These are phyloP conservation scores for Macrocentrus cingulum DNA, from an alignment of 1,140 invertebrate genomes.

Conservation along the genomic window DNA sequence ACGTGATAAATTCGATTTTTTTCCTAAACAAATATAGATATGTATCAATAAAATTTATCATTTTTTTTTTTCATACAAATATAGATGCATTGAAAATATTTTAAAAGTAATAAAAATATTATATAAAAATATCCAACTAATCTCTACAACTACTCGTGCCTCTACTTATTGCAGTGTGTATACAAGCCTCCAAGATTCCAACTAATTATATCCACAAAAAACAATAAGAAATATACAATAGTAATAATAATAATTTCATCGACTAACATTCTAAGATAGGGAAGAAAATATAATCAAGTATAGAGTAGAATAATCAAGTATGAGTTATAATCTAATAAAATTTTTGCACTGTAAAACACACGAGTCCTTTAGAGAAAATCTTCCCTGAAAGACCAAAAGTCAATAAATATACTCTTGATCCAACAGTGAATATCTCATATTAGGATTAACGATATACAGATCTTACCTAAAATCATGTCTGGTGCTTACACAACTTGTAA, in stretches of 20 bases:
- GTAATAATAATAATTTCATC: background rate
- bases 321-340: too few species aligned
- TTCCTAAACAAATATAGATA: too few species aligned
- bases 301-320: too few species aligned
- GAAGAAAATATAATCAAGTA: too few species aligned
- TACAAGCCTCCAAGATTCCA: constrained; percentile 12
- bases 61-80: background rate
- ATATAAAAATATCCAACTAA: background rate
- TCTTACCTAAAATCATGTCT: constrained; percentile 25
- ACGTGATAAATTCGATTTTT: too few species aligned
- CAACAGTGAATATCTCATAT: background rate
- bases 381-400: too few species aligned
- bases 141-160: constrained; percentile 20
- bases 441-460: background rate
- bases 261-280: too few species aligned
- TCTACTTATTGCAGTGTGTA: constrained; percentile 16
- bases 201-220: constrained; percentile 6
- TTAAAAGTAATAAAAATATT: background rate
- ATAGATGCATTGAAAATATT: background rate
- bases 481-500: constrained; percentile 19
- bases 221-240: background rate
- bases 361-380: too few species aligned
- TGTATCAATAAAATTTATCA: too few species aligned
- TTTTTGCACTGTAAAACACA: too few species aligned
- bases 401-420: background rate